A percentile compares a stretch with the other conserved stretches of the same genome.
phyloP scores from a whole-genome alignment of 2,113 vertebrate genomes.

The Hippocampus mohnikei region DNA sequence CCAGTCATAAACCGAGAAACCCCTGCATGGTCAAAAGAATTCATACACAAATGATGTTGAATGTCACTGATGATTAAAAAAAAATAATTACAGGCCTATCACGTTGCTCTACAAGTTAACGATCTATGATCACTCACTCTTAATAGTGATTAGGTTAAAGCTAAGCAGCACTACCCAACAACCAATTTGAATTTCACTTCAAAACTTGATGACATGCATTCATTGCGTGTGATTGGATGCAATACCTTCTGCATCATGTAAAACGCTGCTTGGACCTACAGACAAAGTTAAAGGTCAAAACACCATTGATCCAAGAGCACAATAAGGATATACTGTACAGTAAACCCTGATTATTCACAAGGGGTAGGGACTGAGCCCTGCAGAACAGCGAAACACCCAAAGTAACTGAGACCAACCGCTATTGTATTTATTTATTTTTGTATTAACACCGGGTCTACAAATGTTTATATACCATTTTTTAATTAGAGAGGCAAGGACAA shows the following conservation, averaged over 20 bases:
- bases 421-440: no score
- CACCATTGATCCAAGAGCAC: neutral
- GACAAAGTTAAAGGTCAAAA: conserved; percentile 41
- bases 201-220: conserved; percentile 15
- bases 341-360: neutral
- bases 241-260: conserved; percentile 46
- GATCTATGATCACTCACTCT: neutral
- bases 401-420: no score
- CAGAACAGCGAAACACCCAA: neutral
- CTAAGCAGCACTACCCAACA: neutral
- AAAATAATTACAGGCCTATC: no score
- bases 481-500: no score
- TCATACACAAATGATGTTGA: no score
- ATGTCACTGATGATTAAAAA: neutral
- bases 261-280: conserved; percentile 37
- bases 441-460: no score
- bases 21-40: no score
- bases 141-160: no score
- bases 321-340: neutral
- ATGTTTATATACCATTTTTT: no score
- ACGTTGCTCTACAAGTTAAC: neutral
- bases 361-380: neutral
- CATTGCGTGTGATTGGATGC: neutral
- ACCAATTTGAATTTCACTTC: neutral
- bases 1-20: no score